Conservation (phyloP, 2,888 invertebrate genomes). For the Eulithis testata region DNA sequence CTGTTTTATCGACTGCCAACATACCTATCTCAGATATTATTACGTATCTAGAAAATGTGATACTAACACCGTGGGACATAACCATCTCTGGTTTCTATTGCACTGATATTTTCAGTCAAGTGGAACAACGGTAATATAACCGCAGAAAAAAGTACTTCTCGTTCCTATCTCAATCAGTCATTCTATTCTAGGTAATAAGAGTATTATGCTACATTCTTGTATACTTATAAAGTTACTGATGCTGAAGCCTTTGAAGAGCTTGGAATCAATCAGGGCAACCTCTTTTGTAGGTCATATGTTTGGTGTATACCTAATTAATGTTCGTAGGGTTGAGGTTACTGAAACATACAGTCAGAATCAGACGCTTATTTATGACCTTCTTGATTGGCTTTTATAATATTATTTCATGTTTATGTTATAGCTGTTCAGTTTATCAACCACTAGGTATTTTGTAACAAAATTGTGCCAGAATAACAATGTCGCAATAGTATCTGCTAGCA, state of each 20-base stretch:
- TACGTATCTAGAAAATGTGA: slow-evolving; percentile 35
- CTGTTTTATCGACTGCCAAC: slow-evolving; percentile 47
- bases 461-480: no score
- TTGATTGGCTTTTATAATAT: no score
- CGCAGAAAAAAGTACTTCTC: slow-evolving; percentile 4
- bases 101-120: slow-evolving; percentile 16
- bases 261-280: slow-evolving; percentile 5
- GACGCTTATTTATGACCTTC: no score
- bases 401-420: no score
- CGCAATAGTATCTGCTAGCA: no score
- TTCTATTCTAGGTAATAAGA: neutral
- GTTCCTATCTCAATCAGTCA: neutral
- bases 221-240: slow-evolving; percentile 6
- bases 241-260: slow-evolving; percentile 10
- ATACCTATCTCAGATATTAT: slow-evolving; percentile 20
- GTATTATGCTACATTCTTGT: neutral
- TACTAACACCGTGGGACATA: slow-evolving; percentile 37
- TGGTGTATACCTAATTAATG: neutral
- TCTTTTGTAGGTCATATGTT: slow-evolving; percentile 2
- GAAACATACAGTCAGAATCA: no score
- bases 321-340: no score
- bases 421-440: no score
- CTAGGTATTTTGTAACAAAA: no score
- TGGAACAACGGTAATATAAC: slow-evolving; percentile 15
- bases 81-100: slow-evolving; percentile 25